Percentiles rank a stretch among this genome's conserved stretches.
Evolutionary conservation across 2,888 invertebrate genomes (phyloP).

Genomic region (Tortricodes alternella): DNA sequence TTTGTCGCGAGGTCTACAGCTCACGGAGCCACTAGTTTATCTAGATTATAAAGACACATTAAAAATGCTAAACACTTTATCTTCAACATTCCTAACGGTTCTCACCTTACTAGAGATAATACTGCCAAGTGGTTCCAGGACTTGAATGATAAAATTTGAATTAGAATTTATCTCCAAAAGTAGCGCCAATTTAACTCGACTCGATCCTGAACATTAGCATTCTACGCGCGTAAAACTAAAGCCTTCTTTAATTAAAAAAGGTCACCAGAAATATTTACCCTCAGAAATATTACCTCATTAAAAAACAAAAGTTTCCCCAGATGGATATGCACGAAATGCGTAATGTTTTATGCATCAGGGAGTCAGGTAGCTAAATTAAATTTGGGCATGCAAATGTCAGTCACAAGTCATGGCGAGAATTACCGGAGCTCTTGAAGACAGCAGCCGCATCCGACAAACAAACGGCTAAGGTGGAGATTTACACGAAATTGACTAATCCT

Average conservation of each 20-base stretch:
- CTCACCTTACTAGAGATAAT: too few species aligned
- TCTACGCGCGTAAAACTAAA: slow-evolving; percentile 27
- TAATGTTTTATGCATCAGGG: slow-evolving; percentile 66
- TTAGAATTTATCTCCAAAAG: slow-evolving; percentile 17
- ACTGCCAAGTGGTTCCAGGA: too few species aligned
- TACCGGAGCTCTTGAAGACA: slow-evolving; percentile 35
- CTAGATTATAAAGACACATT: too few species aligned
- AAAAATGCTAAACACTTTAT: too few species aligned
- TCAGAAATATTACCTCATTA: slow-evolving; percentile 37
- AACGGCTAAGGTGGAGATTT: background rate
- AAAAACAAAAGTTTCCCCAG: slow-evolving; percentile 56
- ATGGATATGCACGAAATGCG: slow-evolving; percentile 56
- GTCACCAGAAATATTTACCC: slow-evolving; percentile 26
- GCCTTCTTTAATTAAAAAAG: slow-evolving; percentile 31
- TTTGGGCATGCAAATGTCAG: slow-evolving; percentile 64
- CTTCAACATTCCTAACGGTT: too few species aligned
- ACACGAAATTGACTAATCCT: too few species aligned
- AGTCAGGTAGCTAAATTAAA: slow-evolving; percentile 70
- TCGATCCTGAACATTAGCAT: slow-evolving; percentile 20
- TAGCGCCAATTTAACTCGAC: slow-evolving; percentile 28
- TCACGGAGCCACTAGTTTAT: too few species aligned
- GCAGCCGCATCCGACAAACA: background rate
- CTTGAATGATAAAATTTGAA: too few species aligned
- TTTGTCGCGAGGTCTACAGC: too few species aligned
- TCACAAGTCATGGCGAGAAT: slow-evolving; percentile 53